Conservation (phyloP, 2,113 vertebrate genomes). For the Anguilla rostrata region DNA sequence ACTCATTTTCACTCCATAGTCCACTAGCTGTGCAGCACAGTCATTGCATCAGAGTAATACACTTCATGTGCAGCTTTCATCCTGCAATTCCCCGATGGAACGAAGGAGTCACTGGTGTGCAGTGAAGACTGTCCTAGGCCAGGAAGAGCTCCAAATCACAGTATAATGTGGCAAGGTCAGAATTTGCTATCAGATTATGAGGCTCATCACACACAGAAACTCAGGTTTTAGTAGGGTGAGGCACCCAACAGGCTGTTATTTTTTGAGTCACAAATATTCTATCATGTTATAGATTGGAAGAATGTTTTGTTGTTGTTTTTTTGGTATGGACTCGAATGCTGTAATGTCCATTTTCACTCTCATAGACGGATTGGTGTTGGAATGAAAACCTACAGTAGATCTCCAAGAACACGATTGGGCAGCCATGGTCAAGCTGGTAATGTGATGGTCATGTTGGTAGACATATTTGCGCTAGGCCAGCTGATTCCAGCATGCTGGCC, state of each 20-base stretch:
- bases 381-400: too few species aligned
- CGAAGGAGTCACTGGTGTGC: not conserved
- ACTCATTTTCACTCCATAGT: not conserved
- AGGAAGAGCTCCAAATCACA: too few species aligned
- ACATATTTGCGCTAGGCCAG: too few species aligned
- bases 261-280: not conserved
- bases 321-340: too few species aligned
- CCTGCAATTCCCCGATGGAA: not conserved
- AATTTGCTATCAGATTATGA: not conserved
- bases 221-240: not conserved
- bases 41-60: not conserved
- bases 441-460: too few species aligned
- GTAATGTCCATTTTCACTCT: too few species aligned
- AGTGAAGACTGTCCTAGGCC: not conserved
- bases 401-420: too few species aligned
- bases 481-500: too few species aligned
- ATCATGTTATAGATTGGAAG: not conserved
- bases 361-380: too few species aligned
- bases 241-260: not conserved
- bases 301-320: too few species aligned
- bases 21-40: too few species aligned
- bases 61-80: not conserved
- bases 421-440: too few species aligned
- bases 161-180: not conserved
- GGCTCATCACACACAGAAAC: not conserved